Conservation (phyloP, 2,797 vertebrate genomes). For the Anguilla pacifica region DNA sequence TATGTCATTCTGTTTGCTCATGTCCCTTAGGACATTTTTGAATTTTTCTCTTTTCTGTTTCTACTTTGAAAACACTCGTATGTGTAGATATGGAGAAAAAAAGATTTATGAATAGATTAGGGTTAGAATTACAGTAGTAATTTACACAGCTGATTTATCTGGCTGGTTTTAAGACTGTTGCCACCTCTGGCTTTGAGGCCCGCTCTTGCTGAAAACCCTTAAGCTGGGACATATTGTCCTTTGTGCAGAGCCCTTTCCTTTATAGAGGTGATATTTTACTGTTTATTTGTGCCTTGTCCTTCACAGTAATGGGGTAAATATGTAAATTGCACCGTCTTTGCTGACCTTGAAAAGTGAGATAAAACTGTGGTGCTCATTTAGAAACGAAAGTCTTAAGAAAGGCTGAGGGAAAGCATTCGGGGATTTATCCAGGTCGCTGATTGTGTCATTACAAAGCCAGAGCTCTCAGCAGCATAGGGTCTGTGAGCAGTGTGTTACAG, state of each 20-base stretch:
- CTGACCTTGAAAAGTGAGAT: background rate
- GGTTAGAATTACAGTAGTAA: background rate
- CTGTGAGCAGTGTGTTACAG: constrained; percentile 50
- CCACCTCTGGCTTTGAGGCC: background rate
- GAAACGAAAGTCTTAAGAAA: constrained; percentile 69
- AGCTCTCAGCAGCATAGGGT: constrained; percentile 65
- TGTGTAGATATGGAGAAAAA: background rate
- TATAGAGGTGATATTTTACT: background rate
- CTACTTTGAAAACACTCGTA: background rate
- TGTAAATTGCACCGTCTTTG: background rate
- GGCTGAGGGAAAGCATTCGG: constrained; percentile 65
- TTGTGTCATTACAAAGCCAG: constrained; percentile 79
- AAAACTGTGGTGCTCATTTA: constrained; percentile 48
- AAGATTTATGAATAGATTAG: background rate
- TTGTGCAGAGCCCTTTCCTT: background rate
- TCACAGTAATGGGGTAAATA: constrained; percentile 11
- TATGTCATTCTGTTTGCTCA: background rate
- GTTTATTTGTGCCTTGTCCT: background rate
- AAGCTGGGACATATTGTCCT: background rate
- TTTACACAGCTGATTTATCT: background rate
- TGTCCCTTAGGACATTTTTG: background rate
- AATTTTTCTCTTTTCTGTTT: background rate
- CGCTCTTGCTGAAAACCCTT: background rate
- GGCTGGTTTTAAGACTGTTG: background rate
- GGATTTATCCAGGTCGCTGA: constrained; percentile 80